Evolutionary conservation across 1,140 invertebrate genomes (phyloP).

Genomic region (Drosophila chauvacae): DNA sequence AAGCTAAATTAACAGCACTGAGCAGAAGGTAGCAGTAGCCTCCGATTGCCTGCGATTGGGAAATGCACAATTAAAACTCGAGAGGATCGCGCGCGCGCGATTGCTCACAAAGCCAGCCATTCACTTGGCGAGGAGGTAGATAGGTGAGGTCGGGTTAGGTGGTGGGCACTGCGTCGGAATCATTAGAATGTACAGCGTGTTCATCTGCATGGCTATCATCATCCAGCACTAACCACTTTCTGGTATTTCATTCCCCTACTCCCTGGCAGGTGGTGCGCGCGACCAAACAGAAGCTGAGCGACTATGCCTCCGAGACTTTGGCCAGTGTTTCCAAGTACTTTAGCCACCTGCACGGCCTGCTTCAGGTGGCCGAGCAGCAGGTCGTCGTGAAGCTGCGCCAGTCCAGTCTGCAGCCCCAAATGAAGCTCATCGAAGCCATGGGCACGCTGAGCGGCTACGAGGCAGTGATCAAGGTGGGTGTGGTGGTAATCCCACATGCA

Average conservation of each 20-base stretch:
- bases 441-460: constrained; percentile 52
- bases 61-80: constrained; percentile 69
- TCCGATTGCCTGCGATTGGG: constrained; percentile 48
- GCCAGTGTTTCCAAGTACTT: constrained; percentile 55
- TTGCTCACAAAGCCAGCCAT: constrained; percentile 39
- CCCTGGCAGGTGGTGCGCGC: constrained; percentile 61
- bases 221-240: constrained; percentile 20
- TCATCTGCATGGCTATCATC: constrained; percentile 43
- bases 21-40: constrained; percentile 39
- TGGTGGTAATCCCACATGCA: not conserved
- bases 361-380: constrained; percentile 67
- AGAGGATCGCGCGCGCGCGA: constrained; percentile 22
- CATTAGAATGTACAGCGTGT: constrained; percentile 68
- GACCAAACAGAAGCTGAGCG: constrained; percentile 46
- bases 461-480: constrained; percentile 50
- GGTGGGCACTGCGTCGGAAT: constrained; percentile 10
- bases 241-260: not conserved
- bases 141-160: constrained; percentile 40
- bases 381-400: constrained; percentile 60
- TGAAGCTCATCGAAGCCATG: constrained; percentile 53
- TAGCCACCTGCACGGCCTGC: constrained; percentile 61
- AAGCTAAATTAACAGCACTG: constrained; percentile 3
- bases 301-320: constrained; percentile 61
- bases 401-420: constrained; percentile 54
- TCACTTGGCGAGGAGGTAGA: constrained; percentile 47